Conservation (phyloP, 2,113 vertebrate species). For the Oostethus manadensis region DNA sequence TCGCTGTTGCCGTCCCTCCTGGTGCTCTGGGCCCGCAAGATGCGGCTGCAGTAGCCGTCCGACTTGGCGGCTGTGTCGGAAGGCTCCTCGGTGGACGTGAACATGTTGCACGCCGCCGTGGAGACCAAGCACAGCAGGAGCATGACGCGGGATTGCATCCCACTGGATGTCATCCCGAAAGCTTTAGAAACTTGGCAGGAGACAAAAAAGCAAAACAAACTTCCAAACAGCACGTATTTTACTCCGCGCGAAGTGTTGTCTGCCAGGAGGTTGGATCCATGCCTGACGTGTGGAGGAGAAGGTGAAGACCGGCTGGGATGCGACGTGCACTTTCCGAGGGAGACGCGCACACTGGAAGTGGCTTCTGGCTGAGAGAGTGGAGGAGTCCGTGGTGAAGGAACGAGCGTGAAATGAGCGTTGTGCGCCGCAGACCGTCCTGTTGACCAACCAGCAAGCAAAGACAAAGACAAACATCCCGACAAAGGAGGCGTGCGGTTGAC, state of each 20-base stretch:
- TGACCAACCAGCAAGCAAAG: slow-evolving; percentile 33
- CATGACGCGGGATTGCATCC: slow-evolving; percentile 55
- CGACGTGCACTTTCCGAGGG: slow-evolving; percentile 60
- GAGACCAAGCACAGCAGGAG: slow-evolving; percentile 77
- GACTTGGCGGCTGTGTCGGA: slow-evolving; percentile 81
- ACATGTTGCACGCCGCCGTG: slow-evolving; percentile 66
- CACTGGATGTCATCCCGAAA: slow-evolving; percentile 61
- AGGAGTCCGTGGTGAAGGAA: slow-evolving; percentile 51
- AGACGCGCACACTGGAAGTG: slow-evolving; percentile 70
- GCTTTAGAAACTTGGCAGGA: slow-evolving; percentile 13
- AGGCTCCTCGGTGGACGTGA: slow-evolving; percentile 87
- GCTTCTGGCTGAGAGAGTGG: slow-evolving; percentile 63
- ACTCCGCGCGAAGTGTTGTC: slow-evolving; percentile 38
- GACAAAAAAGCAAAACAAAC: background rate
- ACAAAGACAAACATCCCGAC: slow-evolving; percentile 56
- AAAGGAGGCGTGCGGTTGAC: slow-evolving; percentile 41
- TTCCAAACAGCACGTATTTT: slow-evolving; percentile 9
- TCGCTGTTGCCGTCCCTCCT: slow-evolving; percentile 87
- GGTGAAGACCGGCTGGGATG: slow-evolving; percentile 35
- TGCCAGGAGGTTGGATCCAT: slow-evolving; percentile 63
- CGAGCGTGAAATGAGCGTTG: slow-evolving; percentile 40
- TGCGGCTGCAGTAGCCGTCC: slow-evolving; percentile 92
- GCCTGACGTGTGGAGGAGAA: slow-evolving; percentile 26
- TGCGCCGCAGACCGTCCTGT: slow-evolving; percentile 22
- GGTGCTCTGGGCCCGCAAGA: slow-evolving; percentile 85